Evolutionary conservation across 2,113 vertebrate species (phyloP).

Genomic region (Oxyura jamaicensis): DNA sequence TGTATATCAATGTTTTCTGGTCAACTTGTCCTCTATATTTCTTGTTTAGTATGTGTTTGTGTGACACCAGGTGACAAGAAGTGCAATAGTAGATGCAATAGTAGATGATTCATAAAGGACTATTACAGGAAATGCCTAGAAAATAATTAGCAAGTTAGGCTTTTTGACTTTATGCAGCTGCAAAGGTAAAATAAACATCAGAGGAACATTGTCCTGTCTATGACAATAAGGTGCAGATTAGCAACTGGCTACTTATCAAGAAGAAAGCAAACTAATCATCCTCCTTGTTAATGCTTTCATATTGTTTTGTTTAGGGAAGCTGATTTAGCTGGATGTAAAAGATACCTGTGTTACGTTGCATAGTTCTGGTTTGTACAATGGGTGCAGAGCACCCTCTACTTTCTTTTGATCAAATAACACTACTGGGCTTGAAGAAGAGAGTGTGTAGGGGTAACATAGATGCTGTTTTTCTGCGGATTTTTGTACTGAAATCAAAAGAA

Average conservation of each 20-base stretch:
- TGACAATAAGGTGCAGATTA: background rate
- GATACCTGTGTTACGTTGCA: background rate
- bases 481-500: conserved; percentile 87
- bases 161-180: background rate
- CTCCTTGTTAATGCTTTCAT: background rate
- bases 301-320: background rate
- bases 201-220: background rate
- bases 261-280: background rate
- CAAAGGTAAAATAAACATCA: background rate
- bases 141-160: background rate
- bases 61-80: background rate
- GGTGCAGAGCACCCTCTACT: conserved; percentile 92
- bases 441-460: conserved; percentile 25
- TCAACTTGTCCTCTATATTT: background rate
- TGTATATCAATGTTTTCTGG: background rate
- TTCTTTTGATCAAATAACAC: conserved; percentile 82
- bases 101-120: background rate
- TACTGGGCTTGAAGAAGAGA: conserved; percentile 53
- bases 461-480: conserved; percentile 77
- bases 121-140: background rate
- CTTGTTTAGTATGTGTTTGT: background rate
- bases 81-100: background rate
- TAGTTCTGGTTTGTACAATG: conserved; percentile 68
- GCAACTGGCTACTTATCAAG: background rate
- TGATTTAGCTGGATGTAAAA: background rate